phyloP scores from a whole-genome alignment of 37 sponge, comb jelly and placozoan species.

The Petrosia ficiformis region DNA sequence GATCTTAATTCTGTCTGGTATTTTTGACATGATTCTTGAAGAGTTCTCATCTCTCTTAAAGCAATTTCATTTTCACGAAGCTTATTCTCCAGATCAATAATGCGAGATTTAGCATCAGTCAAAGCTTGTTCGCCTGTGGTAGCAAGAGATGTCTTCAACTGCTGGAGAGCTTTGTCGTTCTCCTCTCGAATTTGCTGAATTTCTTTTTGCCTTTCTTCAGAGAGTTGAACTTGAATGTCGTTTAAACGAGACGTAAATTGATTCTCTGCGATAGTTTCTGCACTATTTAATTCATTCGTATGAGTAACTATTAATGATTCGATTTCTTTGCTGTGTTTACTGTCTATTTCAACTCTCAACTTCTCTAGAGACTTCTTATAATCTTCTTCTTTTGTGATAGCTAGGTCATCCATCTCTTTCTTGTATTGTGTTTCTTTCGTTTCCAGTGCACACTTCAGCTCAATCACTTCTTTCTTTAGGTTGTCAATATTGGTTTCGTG shows the following conservation, averaged over 20 bases:
- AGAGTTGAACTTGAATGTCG: background rate
- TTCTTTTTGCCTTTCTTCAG: background rate
- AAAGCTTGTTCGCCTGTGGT: conserved; percentile 7
- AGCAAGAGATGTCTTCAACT: background rate
- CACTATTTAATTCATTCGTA: background rate
- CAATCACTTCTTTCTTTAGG: background rate
- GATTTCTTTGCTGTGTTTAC: conserved; percentile 14
- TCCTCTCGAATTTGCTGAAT: conserved; percentile 2
- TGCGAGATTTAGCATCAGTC: conserved; percentile 3
- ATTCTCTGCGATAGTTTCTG: no score
- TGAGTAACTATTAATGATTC: background rate
- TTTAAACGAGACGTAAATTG: no score
- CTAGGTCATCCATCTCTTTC: background rate
- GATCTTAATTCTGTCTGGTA: conserved; percentile 21
- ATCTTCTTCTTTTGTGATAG: conserved; percentile 1
- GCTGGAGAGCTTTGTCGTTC: background rate
- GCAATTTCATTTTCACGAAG: conserved; percentile 14
- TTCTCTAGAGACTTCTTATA: conserved; percentile 11
- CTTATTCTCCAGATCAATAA: conserved; percentile 6
- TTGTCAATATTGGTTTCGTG: background rate
- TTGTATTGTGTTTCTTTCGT: background rate
- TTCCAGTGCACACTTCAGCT: conserved; percentile 2
- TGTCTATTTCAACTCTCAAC: no score
- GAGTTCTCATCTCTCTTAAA: conserved; percentile 2
- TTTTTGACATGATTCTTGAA: conserved; percentile 13